Evolutionary conservation across 2,888 invertebrate species (phyloP).

Genomic region (Rhorus exstirpatorius): DNA sequence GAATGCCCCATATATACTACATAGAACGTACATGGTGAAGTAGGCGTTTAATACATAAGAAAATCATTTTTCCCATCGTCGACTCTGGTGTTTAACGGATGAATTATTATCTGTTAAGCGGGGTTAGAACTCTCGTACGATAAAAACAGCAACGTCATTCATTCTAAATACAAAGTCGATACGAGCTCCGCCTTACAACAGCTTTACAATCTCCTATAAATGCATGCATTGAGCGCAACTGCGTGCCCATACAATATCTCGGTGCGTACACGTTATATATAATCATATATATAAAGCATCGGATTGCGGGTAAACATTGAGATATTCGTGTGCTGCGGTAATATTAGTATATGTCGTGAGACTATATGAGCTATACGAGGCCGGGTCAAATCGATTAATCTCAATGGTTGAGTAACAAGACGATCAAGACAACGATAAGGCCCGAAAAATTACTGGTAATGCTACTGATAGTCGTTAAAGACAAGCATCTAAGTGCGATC

Average conservation of each 20-base stretch:
- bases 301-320: slow-evolving; percentile 35
- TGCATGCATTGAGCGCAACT: slow-evolving; percentile 19
- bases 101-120: slow-evolving; percentile 70
- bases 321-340: slow-evolving; percentile 18
- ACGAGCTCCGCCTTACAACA: slow-evolving; percentile 1
- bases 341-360: background rate
- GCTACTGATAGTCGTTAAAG: slow-evolving; percentile 36
- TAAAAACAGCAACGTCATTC: slow-evolving; percentile 69
- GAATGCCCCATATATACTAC: background rate
- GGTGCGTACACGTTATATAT: slow-evolving; percentile 13
- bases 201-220: slow-evolving; percentile 14
- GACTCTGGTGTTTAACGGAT: slow-evolving; percentile 65
- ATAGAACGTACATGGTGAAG: slow-evolving; percentile 1
- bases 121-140: slow-evolving; percentile 36
- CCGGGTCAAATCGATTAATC: slow-evolving; percentile 52
- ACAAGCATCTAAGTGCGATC: background rate
- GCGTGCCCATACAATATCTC: background rate
- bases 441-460: slow-evolving; percentile 19
- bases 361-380: background rate
- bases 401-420: slow-evolving; percentile 46
- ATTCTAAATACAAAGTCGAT: slow-evolving; percentile 62
- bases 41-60: slow-evolving; percentile 9
- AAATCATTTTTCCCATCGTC: slow-evolving; percentile 34
- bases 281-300: slow-evolving; percentile 44
- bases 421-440: slow-evolving; percentile 4